Base-by-base conservation (phyloP, 2,888 invertebrate species). In the Cephus pygmeus region DNA sequence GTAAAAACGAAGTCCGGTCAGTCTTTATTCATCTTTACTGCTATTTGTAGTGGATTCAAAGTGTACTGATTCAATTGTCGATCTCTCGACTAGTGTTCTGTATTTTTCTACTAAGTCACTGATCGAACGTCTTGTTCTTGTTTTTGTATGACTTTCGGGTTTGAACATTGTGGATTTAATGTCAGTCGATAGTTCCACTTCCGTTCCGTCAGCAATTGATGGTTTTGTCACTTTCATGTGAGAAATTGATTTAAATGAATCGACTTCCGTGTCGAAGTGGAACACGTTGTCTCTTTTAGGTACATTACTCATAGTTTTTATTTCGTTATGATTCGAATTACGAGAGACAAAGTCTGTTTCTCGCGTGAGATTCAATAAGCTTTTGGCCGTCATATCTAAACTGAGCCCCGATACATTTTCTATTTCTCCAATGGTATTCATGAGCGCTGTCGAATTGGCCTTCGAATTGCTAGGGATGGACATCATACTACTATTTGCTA, bases 61-160 rank as follows among this genome's bases (percentile, higher is more conserved):
- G 34, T 71, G 71, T 34, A 34, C 12, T 71, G 71, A 71, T 34
- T 33, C 31, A 34, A 34, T 31, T 33, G 31, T 71, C 34, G 71
- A 71, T 33, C 34, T 33, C 73, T 83, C 81, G 11, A 88, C 36
- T 74, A 90, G 23, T 75, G 85, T 88, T 79, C 85, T 90, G 76
- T 89, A 91, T 56, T 90, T 88, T 75, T 90, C 88, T 1, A 91
- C 87, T 74, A 91, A 85, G 83, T 91, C 91, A 33, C 88, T 85
- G 35, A 91, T 90, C 1, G 91, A 91, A 12, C 85, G 81, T 77
- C 90, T 85, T 77, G 75, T 78, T 74, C 76, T 83, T 11, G 79
- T 75, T 12, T 76, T 75, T 56, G 76, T 34, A 73, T 36, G 77
- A 56, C 68, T 73, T 33, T 74, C 74, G 6, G 36, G 3, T 74